Percentiles rank a stretch among this genome's conserved stretches.
Evolutionary conservation across 2,888 invertebrate species (phyloP).

Genomic region (Trypoxylon attenuatum): DNA sequence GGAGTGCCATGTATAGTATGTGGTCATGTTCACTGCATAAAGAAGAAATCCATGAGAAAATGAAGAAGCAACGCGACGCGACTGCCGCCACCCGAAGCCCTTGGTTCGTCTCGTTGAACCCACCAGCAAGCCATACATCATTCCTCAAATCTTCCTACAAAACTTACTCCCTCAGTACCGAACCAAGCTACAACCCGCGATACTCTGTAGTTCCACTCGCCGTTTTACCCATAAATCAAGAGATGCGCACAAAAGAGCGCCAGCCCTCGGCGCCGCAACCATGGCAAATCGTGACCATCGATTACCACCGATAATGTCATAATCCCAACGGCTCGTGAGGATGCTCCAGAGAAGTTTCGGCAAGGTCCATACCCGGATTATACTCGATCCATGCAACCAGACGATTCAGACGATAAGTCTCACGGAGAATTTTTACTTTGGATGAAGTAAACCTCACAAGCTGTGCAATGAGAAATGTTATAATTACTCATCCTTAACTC

Average conservation of each 20-base stretch:
- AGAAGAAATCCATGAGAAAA: conserved; percentile 26
- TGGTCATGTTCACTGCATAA: conserved; percentile 27
- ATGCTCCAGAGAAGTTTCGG: no score
- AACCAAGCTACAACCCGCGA: conserved; percentile 16
- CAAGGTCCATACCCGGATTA: not conserved
- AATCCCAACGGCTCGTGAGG: conserved; percentile 38
- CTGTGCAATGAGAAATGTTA: conserved; percentile 3
- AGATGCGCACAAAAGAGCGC: conserved; percentile 38
- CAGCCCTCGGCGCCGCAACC: conserved; percentile 30
- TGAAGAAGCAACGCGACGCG: no score
- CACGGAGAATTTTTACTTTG: no score
- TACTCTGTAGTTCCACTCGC: conserved; percentile 5
- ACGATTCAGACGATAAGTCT: not conserved
- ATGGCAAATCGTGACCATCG: conserved; percentile 50
- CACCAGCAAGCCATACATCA: conserved; percentile 36
- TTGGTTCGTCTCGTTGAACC: conserved; percentile 30
- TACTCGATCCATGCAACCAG: not conserved
- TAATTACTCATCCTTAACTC: no score
- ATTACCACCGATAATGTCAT: conserved; percentile 53
- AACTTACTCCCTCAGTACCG: conserved; percentile 18
- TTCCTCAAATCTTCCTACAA: conserved; percentile 37
- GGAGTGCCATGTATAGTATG: conserved; percentile 26
- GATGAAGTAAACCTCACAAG: no score
- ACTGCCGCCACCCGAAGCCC: no score
- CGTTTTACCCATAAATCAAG: conserved; percentile 51